Evolutionary conservation across 2,888 invertebrate species (phyloP).

Genomic region (Ophion ventricosus): DNA sequence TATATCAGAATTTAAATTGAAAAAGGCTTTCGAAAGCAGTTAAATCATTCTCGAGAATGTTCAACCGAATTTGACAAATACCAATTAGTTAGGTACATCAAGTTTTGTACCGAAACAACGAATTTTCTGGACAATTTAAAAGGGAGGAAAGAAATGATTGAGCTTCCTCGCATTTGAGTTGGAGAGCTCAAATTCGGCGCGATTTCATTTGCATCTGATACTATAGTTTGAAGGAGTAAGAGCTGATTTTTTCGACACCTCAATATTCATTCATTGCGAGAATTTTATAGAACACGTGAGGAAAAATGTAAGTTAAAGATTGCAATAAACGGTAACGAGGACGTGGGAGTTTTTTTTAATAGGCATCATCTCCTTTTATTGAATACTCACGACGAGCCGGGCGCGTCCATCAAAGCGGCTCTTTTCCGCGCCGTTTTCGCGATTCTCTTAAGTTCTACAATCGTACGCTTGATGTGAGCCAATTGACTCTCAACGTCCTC

Average conservation of each 20-base stretch:
- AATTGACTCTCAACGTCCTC: slow-evolving; percentile 86
- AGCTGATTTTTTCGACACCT: background rate
- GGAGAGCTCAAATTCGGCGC: too few species aligned
- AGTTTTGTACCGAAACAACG: too few species aligned
- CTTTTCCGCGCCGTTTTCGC: slow-evolving; percentile 83
- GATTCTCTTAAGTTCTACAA: slow-evolving; percentile 85
- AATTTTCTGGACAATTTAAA: too few species aligned
- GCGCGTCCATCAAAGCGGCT: slow-evolving; percentile 77
- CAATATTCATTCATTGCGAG: background rate
- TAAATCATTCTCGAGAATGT: too few species aligned
- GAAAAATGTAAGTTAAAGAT: background rate
- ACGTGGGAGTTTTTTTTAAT: background rate
- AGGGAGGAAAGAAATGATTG: too few species aligned
- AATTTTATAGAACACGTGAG: background rate
- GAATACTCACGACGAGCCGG: slow-evolving; percentile 1
- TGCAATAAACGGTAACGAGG: background rate
- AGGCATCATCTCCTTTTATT: background rate
- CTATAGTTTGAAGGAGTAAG: background rate
- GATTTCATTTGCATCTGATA: too few species aligned
- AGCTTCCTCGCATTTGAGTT: too few species aligned
- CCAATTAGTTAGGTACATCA: too few species aligned
- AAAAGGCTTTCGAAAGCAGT: too few species aligned
- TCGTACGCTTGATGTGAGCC: slow-evolving; percentile 86
- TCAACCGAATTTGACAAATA: too few species aligned
- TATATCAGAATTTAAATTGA: too few species aligned